Percentiles rank a stretch among this genome's conserved stretches.
phyloP scores from a whole-genome alignment of 2,797 vertebrate species.

The Chiloscyllium punctatum region DNA sequence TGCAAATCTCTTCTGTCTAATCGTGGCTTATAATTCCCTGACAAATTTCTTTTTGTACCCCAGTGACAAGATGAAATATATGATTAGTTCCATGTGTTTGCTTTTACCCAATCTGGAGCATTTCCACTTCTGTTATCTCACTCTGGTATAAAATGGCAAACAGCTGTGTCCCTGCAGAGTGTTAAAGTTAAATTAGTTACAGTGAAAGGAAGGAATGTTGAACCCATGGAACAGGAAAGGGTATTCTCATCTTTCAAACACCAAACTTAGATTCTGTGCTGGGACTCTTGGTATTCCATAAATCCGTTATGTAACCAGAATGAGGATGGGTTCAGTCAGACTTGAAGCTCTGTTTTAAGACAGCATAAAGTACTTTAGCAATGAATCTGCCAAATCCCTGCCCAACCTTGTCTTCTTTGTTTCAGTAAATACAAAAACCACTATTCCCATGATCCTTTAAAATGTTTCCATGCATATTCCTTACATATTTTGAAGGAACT shows the following conservation, averaged over 20 bases:
- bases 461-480: not conserved
- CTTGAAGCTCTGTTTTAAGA: constrained; percentile 2
- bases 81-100: constrained; percentile 7
- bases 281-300: constrained; percentile 26
- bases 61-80: constrained; percentile 6
- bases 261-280: constrained; percentile 4
- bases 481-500: not conserved
- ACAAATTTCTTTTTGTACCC: not conserved
- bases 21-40: not conserved
- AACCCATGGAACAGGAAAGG: constrained; percentile 31
- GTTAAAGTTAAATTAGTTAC: constrained; percentile 31
- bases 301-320: constrained; percentile 17
- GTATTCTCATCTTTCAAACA: constrained; percentile 31
- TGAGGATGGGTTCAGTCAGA: constrained; percentile 23
- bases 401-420: constrained; percentile 1
- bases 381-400: not conserved
- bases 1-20: not conserved
- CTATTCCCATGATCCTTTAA: not conserved
- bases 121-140: not conserved
- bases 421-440: not conserved
- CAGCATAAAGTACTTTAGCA: not conserved
- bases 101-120: not conserved
- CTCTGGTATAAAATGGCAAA: constrained; percentile 23
- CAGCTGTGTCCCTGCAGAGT: constrained; percentile 28
- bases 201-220: constrained; percentile 34